These are phyloP conservation scores for Bradypus variegatus DNA, from an alignment of 2,797 vertebrate genomes.

Conservation along the genomic window DNA sequence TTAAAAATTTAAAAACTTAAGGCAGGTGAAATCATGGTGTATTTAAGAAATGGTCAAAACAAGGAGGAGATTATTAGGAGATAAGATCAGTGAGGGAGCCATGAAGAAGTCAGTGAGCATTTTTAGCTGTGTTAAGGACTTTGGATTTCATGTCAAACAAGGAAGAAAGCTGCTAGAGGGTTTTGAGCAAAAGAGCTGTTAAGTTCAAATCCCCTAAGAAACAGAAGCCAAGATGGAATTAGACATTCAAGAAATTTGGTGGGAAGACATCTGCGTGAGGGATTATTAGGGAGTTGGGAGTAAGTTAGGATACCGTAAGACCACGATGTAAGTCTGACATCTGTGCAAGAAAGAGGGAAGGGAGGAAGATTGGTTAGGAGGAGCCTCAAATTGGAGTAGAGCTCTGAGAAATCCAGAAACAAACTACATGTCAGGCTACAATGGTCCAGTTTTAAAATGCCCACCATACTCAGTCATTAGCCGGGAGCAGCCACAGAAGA, in stretches of 20 bases:
- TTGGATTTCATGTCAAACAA: background rate
- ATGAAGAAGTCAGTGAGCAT: background rate
- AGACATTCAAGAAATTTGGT: background rate
- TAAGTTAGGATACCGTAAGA: background rate
- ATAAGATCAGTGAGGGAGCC: background rate
- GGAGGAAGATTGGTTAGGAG: background rate
- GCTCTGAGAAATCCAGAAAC: background rate
- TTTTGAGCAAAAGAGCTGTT: background rate
- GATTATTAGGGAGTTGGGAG: background rate
- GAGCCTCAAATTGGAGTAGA: background rate
- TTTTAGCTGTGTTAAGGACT: background rate
- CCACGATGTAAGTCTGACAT: background rate
- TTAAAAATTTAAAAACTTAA: background rate
- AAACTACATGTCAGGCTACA: background rate
- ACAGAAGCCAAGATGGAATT: background rate
- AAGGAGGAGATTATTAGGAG: background rate
- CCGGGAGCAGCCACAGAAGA: background rate
- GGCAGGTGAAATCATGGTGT: background rate
- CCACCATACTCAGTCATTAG: background rate
- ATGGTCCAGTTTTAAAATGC: too few species aligned
- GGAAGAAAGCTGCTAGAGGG: background rate
- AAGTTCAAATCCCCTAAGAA: background rate
- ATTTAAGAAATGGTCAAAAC: background rate
- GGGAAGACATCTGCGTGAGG: background rate
- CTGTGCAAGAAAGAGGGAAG: background rate